phyloP scores from a whole-genome alignment of 2,113 vertebrate genomes.

The Pachypanchax playfairii region DNA sequence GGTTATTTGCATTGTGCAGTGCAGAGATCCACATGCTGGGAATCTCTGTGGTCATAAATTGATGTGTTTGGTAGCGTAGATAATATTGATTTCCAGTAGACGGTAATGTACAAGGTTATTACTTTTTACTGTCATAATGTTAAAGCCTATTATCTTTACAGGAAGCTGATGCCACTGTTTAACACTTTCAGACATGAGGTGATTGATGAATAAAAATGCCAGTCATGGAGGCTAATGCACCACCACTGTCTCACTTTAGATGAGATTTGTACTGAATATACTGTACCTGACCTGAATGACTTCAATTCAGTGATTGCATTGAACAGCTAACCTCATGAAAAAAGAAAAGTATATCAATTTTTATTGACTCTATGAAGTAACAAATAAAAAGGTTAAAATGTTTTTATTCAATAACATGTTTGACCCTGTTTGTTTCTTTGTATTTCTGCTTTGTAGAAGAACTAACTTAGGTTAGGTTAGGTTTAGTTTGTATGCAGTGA shows the following conservation, averaged over 20 bases:
- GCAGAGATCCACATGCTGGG: conserved; percentile 35
- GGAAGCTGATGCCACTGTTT: conserved; percentile 29
- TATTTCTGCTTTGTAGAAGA: too few relatives aligned
- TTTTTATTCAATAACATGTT: too few relatives aligned
- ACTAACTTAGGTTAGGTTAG: too few relatives aligned
- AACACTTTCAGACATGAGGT: conserved; percentile 28
- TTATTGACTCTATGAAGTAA: background rate
- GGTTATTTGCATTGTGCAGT: conserved; percentile 29
- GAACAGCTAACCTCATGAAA: background rate
- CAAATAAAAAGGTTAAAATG: background rate
- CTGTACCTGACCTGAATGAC: too few relatives aligned
- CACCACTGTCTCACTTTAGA: background rate
- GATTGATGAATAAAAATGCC: conserved; percentile 5
- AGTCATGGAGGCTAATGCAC: background rate
- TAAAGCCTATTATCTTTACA: conserved; percentile 50
- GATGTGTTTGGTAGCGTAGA: conserved; percentile 48
- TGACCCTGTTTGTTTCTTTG: too few relatives aligned
- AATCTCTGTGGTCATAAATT: conserved; percentile 37
- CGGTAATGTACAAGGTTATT: conserved; percentile 53
- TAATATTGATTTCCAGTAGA: conserved; percentile 54
- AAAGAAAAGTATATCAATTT: background rate
- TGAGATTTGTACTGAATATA: background rate
- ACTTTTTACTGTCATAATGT: conserved; percentile 41
- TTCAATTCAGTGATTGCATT: background rate
- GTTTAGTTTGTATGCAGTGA: too few relatives aligned